Evolutionary conservation across 1,140 invertebrate genomes (phyloP).

Genomic region (Leptopilina clavipes): DNA sequence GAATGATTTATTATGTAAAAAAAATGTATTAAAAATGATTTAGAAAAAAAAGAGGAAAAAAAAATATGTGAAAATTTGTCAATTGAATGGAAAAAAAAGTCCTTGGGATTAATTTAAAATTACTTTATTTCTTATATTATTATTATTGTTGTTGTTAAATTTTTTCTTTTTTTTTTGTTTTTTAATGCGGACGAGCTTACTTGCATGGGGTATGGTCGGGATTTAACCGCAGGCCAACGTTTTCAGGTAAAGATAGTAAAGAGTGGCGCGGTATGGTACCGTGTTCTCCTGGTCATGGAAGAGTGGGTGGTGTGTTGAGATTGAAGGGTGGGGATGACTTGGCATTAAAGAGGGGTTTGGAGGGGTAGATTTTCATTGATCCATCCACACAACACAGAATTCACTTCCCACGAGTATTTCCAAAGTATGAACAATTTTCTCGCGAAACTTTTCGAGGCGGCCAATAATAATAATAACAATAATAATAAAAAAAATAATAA

Average conservation of each 20-base stretch:
- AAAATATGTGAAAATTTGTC: no score
- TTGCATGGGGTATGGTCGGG: slow-evolving; percentile 22
- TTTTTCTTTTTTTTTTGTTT: neutral
- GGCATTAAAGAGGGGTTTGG: slow-evolving; percentile 29
- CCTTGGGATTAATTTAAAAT: no score
- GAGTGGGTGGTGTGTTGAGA: slow-evolving; percentile 38
- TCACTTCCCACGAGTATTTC: slow-evolving; percentile 52
- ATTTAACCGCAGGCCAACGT: slow-evolving; percentile 53
- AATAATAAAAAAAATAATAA: no score
- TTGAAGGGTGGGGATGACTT: slow-evolving; percentile 51
- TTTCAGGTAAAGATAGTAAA: slow-evolving; percentile 66
- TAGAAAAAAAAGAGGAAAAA: no score
- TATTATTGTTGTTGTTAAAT: neutral
- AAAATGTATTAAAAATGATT: no score
- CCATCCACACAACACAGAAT: slow-evolving; percentile 62
- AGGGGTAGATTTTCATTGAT: slow-evolving; percentile 73
- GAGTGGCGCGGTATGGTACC: slow-evolving; percentile 66
- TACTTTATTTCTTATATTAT: neutral
- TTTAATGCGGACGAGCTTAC: neutral
- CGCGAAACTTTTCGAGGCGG: no score
- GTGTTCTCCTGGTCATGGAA: slow-evolving; percentile 54
- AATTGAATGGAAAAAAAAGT: no score
- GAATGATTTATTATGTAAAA: neutral
- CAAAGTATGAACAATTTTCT: slow-evolving; percentile 57
- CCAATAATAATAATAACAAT: no score